A percentile compares a stretch with the other conserved stretches of the same genome.
phyloP scores from a whole-genome alignment of 2,888 invertebrate species.

The Drosophila tripunctata region DNA sequence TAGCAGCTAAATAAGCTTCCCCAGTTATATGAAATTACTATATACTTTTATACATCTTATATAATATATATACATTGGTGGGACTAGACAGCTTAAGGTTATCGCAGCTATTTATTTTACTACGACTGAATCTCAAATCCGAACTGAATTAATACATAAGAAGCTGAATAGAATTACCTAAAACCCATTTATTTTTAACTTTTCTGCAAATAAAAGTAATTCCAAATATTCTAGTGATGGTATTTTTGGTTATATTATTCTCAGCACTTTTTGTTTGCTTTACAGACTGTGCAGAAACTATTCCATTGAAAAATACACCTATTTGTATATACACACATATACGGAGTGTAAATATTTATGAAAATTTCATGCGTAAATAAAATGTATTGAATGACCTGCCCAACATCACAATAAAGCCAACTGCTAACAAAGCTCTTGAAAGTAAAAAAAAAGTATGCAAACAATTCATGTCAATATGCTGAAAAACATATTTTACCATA shows the following conservation, averaged over 20 bases:
- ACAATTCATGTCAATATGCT: constrained; percentile 3
- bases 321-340: not conserved
- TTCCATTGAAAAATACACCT: constrained; percentile 2
- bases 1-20: constrained; percentile 16
- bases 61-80: not conserved
- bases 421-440: constrained; percentile 20
- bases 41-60: too few species aligned
- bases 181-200: not conserved
- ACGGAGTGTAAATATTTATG: constrained; percentile 27
- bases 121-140: not conserved
- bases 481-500: not conserved
- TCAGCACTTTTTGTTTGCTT: constrained; percentile 25
- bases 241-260: constrained; percentile 7
- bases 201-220: too few species aligned
- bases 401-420: constrained; percentile 25
- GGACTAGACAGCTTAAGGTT: constrained; percentile 17
- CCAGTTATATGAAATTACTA: constrained; percentile 7
- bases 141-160: not conserved
- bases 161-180: not conserved
- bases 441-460: not conserved
- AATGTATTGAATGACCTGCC: constrained; percentile 25
- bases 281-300: constrained; percentile 11
- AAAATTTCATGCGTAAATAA: constrained; percentile 29
- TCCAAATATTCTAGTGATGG: not conserved
- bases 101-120: constrained; percentile 20